A percentile compares a stretch with the other conserved stretches of the same genome.
These are phyloP conservation scores for Chrysocyon brachyurus DNA, from an alignment of 2,797 vertebrate genomes.

Conservation along the genomic window DNA sequence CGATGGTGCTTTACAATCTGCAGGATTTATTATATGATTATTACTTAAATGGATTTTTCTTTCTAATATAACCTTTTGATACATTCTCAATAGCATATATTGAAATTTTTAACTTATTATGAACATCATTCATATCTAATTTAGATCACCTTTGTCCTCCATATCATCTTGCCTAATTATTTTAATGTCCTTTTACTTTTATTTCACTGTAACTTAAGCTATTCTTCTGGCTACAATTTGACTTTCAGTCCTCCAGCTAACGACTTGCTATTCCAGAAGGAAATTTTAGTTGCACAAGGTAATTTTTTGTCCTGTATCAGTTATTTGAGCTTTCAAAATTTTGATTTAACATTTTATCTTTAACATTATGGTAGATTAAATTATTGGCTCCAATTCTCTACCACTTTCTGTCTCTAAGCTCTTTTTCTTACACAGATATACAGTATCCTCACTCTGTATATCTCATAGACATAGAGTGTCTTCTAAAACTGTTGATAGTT, in stretches of 20 bases:
- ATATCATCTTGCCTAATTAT: neutral
- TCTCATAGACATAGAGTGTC: neutral
- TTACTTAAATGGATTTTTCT: neutral
- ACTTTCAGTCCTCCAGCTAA: neutral
- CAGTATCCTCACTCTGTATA: neutral
- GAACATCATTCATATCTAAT: neutral
- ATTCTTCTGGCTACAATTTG: neutral
- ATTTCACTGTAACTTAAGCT: neutral
- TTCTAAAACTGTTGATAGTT: neutral
- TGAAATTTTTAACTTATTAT: neutral
- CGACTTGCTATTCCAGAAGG: neutral
- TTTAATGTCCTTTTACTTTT: neutral
- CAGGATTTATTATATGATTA: neutral
- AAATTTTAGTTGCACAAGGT: neutral
- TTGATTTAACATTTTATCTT: neutral
- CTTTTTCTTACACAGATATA: neutral
- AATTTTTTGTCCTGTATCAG: neutral
- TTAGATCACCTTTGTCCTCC: neutral
- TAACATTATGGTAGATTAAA: neutral
- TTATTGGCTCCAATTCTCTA: neutral
- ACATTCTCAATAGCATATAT: neutral
- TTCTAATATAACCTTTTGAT: neutral
- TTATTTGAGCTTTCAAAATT: neutral
- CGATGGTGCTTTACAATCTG: neutral
- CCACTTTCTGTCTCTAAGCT: neutral